Base-by-base conservation (phyloP, 2,797 vertebrate genomes). In the Thripadectes ignobilis region DNA sequence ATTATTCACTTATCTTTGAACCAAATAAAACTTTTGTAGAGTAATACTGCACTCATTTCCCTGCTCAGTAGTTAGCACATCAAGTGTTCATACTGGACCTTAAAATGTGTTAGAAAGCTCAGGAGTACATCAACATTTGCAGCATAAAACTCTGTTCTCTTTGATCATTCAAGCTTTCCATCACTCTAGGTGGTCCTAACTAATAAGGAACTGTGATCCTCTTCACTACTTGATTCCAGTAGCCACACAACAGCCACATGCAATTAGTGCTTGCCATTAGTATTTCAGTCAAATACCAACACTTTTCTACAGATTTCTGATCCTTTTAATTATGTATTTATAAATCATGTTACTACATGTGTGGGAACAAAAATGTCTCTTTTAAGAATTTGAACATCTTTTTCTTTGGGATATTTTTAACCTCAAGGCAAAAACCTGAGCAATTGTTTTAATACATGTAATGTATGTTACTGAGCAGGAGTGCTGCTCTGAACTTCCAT, bases 121-220 rank as follows among this genome's bases (percentile, higher is more conserved):
- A 80, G 63, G 92, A 95, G 85, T 91, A 83, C 95, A 96, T 94
- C 93, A 97, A 81, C 69, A 86, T 96, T 95, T 96, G 88, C 80
- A 81, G 91, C 87, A 92, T 65, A 96, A 96, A 93, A 82, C 41
- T 75, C 51, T 81, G 55, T 96, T 78, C 48, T 69, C 96, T 98
- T 98, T 97, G 97, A 98, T 98, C 96, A 72, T 95, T 72, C 73
- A 93, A 96, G 92, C 94, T 96, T 97, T 96, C 93, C 39, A 80
- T 84, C 97, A 82, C 95, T 81, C 88, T 97, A 92, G 97, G 97
- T 98, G 97, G 96, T 96, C 96, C 82, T 95, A 96, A 93, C 96
- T 98, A 98, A 96, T 94, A 96, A 95, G 95, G 71, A 96, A 71
- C 93, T 95, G 68, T 95, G 94, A 95, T 97, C 80, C 62, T 85